A percentile compares a stretch with the other conserved stretches of the same genome.
Evolutionary conservation across 53 echinoderm and acorn worm species (phyloP).

Genomic region (Mesocentrotus franciscanus): DNA sequence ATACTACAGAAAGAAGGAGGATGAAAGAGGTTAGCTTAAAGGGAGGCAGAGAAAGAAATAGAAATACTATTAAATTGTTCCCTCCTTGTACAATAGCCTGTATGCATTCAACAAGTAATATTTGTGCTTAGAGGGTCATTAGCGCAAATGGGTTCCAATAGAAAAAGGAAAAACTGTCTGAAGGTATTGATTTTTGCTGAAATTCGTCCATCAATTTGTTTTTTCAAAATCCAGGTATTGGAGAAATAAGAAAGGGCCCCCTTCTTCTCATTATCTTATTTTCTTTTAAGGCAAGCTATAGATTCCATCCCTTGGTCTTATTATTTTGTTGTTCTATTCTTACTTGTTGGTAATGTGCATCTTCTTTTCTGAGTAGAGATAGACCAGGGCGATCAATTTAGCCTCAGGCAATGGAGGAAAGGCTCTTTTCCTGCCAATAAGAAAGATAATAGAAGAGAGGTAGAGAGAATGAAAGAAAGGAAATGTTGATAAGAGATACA

Average conservation of each 20-base stretch:
- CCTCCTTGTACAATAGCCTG: not conserved
- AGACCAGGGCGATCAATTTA: not conserved
- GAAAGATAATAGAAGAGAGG: not conserved
- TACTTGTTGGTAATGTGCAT: not conserved
- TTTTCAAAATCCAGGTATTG: conserved; percentile 20
- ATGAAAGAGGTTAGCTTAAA: not conserved
- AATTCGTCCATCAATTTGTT: conserved; percentile 28
- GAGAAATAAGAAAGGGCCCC: not conserved
- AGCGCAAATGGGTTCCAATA: not conserved
- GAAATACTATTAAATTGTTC: conserved; percentile 3
- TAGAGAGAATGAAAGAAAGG: not conserved
- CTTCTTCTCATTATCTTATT: not conserved
- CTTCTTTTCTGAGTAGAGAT: not conserved
- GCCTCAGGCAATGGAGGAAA: not conserved
- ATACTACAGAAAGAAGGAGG: not conserved
- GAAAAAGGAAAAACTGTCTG: not conserved
- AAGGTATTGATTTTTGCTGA: not conserved
- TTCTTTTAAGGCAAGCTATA: conserved; percentile 6
- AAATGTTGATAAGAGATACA: not conserved
- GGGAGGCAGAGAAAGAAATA: not conserved
- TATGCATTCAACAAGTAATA: not conserved
- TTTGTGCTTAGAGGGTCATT: not conserved
- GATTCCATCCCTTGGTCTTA: not conserved
- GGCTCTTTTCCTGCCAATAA: conserved; percentile 1
- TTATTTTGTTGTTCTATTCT: not conserved